A percentile compares a stretch with the other conserved stretches of the same genome.
Evolutionary conservation across 2,888 invertebrate species (phyloP).

Genomic region (Caenorhabditis sp.): DNA sequence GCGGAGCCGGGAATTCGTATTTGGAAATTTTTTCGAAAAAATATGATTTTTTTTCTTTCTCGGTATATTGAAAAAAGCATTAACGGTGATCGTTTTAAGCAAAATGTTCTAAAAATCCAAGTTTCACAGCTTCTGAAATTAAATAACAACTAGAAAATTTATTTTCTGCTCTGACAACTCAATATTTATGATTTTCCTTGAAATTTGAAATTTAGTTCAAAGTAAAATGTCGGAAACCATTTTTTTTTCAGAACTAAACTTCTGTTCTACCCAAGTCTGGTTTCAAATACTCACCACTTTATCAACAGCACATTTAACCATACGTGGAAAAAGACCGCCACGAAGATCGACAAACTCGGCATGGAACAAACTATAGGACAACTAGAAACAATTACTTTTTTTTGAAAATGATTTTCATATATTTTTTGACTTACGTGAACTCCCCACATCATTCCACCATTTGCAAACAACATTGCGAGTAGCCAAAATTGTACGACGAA

Average conservation of each 20-base stretch:
- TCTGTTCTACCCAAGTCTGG: no score
- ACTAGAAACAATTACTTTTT: conserved; percentile 4
- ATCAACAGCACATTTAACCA: conserved; percentile 17
- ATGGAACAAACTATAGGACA: conserved; percentile 26
- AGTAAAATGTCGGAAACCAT: not conserved
- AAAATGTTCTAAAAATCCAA: no score
- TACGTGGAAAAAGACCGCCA: conserved; percentile 25
- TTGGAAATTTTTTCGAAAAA: no score
- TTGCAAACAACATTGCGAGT: conserved; percentile 25
- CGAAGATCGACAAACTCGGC: conserved; percentile 18
- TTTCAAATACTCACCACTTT: conserved; percentile 14
- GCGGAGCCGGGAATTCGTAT: no score
- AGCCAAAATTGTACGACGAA: conserved; percentile 20
- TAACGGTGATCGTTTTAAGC: no score
- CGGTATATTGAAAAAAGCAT: no score
- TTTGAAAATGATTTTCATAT: not conserved
- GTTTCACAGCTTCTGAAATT: no score
- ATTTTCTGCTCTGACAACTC: no score
- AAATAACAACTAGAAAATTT: no score
- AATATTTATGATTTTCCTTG: no score
- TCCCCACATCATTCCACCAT: conserved; percentile 25
- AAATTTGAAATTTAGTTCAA: no score
- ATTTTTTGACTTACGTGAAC: conserved; percentile 21
- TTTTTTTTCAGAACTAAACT: not conserved
- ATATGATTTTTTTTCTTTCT: no score